Evolutionary conservation across 2,113 vertebrate genomes (phyloP).

Genomic region (Rhineura floridana): DNA sequence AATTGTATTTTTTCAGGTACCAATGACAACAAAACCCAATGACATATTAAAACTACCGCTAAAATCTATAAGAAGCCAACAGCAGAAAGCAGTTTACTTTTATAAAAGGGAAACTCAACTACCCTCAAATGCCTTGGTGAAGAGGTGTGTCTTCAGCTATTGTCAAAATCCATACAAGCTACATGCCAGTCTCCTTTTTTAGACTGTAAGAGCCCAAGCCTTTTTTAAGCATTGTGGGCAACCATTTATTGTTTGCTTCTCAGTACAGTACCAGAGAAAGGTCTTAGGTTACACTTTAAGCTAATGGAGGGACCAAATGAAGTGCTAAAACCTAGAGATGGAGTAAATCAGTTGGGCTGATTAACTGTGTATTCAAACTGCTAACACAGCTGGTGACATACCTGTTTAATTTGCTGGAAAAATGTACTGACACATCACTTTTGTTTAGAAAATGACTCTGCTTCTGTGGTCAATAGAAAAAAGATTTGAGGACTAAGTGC

Average conservation of each 20-base stretch:
- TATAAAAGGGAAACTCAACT: no score
- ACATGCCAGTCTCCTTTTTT: background rate
- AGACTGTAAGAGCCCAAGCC: background rate
- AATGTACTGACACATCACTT: background rate
- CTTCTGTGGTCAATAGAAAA: background rate
- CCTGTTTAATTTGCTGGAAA: slow-evolving; percentile 6
- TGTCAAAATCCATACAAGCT: no score
- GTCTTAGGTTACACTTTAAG: background rate
- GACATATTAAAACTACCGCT: no score
- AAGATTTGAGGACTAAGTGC: background rate
- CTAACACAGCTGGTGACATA: slow-evolving; percentile 2
- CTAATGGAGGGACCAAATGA: background rate
- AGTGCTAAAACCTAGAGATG: background rate
- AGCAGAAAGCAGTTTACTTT: no score
- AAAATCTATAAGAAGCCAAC: no score
- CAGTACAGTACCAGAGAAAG: background rate
- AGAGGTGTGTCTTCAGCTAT: no score
- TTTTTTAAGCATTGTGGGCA: background rate
- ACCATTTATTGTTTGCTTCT: background rate
- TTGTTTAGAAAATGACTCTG: background rate
- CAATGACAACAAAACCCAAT: background rate
- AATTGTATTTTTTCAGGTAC: background rate
- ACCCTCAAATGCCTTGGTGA: background rate
- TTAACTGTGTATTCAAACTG: background rate
- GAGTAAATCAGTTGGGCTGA: background rate